Conservation (phyloP, 2,113 vertebrate genomes). For the Erythrolamprus reginae region DNA sequence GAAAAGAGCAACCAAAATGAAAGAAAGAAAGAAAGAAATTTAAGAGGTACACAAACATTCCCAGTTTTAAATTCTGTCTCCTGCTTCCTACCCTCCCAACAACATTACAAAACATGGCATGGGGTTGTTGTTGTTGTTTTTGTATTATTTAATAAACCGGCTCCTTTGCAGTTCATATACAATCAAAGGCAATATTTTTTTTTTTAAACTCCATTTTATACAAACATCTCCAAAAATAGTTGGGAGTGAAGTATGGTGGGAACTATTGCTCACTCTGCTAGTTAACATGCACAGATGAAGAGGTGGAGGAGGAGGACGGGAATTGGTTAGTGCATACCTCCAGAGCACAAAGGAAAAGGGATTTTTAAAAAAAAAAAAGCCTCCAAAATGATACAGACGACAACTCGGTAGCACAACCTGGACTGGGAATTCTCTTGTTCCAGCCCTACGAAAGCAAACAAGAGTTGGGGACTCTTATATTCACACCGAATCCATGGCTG, state of each 20-base stretch:
- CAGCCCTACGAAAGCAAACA: background rate
- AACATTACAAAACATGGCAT: constrained; percentile 52
- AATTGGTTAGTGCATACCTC: constrained; percentile 58
- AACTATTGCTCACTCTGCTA: constrained; percentile 67
- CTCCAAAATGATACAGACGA: constrained; percentile 53
- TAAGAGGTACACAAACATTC: constrained; percentile 54
- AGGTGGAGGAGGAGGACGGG: constrained; percentile 54
- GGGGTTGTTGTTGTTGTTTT: no score
- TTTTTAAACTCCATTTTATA: constrained; percentile 71
- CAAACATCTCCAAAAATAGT: constrained; percentile 73
- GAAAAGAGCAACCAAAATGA: no score
- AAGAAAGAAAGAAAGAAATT: no score
- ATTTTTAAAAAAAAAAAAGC: constrained; percentile 16
- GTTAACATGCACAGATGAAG: constrained; percentile 50
- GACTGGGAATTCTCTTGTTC: background rate
- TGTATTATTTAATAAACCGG: constrained; percentile 71
- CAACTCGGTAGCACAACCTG: background rate
- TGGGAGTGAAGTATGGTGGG: constrained; percentile 84
- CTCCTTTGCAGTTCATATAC: constrained; percentile 74
- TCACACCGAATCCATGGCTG: background rate
- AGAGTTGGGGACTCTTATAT: background rate
- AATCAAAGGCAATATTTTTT: constrained; percentile 60
- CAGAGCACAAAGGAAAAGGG: constrained; percentile 51
- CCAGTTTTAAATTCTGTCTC: constrained; percentile 43
- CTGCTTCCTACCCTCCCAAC: constrained; percentile 38